A percentile compares a stretch with the other conserved stretches of the same genome.
These are phyloP conservation scores for Endomychus coccineus DNA, from an alignment of 2,888 invertebrate genomes.

Conservation along the genomic window DNA sequence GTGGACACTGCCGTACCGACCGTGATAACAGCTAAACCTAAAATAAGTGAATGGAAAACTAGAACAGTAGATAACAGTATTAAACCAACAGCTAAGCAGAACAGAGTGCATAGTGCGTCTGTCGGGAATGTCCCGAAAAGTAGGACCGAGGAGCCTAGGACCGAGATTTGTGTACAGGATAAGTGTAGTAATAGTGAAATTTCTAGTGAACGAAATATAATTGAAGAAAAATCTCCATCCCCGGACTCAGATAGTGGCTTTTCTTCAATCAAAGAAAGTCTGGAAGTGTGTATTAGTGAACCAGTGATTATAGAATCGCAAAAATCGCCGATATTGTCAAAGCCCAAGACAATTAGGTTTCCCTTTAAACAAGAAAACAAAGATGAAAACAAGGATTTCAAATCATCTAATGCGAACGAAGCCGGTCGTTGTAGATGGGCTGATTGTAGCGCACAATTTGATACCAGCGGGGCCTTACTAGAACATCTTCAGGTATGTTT, in stretches of 20 bases:
- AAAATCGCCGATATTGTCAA: constrained; percentile 71
- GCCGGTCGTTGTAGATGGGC: constrained; percentile 67
- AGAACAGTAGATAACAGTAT: too few species aligned
- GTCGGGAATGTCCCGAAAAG: not conserved
- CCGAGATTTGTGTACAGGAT: not conserved
- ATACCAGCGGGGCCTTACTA: constrained; percentile 71
- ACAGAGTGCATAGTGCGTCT: not conserved
- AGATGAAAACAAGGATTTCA: constrained; percentile 29
- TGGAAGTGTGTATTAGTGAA: constrained; percentile 35
- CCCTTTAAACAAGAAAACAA: constrained; percentile 51
- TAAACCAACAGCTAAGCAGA: constrained; percentile 20
- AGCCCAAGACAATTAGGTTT: constrained; percentile 75
- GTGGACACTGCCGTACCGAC: constrained; percentile 41
- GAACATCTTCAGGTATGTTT: constrained; percentile 75
- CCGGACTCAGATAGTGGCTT: constrained; percentile 39
- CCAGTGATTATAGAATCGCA: constrained; percentile 37
- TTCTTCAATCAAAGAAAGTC: constrained; percentile 30
- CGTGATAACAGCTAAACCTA: constrained; percentile 37
- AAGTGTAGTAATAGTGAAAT: constrained; percentile 19
- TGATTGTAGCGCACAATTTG: constrained; percentile 71
- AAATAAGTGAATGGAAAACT: constrained; percentile 22
- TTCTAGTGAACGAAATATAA: constrained; percentile 16
- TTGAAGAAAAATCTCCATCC: constrained; percentile 26
- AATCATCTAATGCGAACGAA: constrained; percentile 33
- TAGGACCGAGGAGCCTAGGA: not conserved